phyloP scores from a whole-genome alignment of 2,797 vertebrate species.

The Microctenopoma lineatum region DNA sequence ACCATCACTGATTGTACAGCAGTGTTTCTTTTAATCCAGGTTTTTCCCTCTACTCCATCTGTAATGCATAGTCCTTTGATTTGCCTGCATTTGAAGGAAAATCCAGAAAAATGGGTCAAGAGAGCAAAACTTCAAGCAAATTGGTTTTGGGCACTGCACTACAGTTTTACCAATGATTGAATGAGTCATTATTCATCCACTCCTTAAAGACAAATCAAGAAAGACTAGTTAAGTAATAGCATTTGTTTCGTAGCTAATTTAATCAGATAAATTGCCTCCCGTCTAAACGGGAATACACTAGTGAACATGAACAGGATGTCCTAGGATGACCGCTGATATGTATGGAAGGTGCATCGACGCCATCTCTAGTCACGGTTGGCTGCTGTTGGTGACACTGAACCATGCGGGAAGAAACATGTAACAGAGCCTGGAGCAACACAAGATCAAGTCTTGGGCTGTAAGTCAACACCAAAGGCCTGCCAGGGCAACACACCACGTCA shows the following conservation, averaged over 20 bases:
- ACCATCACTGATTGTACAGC: constrained; percentile 49
- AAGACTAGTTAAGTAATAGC: constrained; percentile 3
- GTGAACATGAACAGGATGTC: constrained; percentile 19
- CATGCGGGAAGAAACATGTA: constrained; percentile 44
- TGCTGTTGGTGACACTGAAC: constrained; percentile 34
- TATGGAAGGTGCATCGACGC: constrained; percentile 3
- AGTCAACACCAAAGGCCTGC: constrained; percentile 55
- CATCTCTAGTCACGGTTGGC: constrained; percentile 31
- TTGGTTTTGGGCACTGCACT: constrained; percentile 56
- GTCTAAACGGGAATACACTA: background rate
- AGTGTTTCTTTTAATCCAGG: constrained; percentile 44
- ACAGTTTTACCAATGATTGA: constrained; percentile 38
- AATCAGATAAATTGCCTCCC: background rate
- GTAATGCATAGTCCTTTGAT: constrained; percentile 59
- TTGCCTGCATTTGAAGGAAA: constrained; percentile 67
- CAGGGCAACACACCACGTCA: constrained; percentile 16
- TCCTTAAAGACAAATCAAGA: constrained; percentile 45
- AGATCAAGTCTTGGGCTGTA: constrained; percentile 49
- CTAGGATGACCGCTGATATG: constrained; percentile 15
- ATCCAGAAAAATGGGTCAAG: constrained; percentile 76
- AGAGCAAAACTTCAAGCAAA: constrained; percentile 64
- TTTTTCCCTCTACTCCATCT: constrained; percentile 34
- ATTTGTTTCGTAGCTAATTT: constrained; percentile 9
- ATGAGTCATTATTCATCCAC: constrained; percentile 43
- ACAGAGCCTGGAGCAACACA: constrained; percentile 48